Evolutionary conservation across 2,113 vertebrate species (phyloP).

Genomic region (Channa maculata): DNA sequence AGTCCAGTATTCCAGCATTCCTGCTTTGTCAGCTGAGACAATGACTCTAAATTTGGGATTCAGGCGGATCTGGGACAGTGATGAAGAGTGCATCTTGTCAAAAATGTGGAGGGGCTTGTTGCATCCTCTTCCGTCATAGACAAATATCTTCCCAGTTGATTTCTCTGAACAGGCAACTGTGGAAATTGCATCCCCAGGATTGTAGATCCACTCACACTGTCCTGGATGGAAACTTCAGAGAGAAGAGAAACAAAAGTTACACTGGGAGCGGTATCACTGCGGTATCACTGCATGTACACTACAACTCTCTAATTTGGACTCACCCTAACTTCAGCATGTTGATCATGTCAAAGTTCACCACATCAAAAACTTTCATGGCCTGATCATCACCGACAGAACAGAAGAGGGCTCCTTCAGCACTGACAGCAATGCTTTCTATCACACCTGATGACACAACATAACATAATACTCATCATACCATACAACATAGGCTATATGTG

Average conservation of each 20-base stretch:
- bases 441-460: conserved; percentile 83
- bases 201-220: conserved; percentile 97
- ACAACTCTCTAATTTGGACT: conserved; percentile 55
- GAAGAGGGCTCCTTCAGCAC: conserved; percentile 92
- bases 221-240: conserved; percentile 90
- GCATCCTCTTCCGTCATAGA: conserved; percentile 94
- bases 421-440: conserved; percentile 93
- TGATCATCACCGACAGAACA: conserved; percentile 97
- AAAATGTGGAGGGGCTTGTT: conserved; percentile 91
- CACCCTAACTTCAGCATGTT: conserved; percentile 98
- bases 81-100: conserved; percentile 91
- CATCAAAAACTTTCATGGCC: conserved; percentile 99
- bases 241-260: neutral
- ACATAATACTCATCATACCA: neutral
- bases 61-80: conserved; percentile 92
- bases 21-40: conserved; percentile 94
- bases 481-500: too few species aligned
- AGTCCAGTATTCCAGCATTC: conserved; percentile 99
- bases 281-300: neutral
- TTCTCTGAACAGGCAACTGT: conserved; percentile 97
- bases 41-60: conserved; percentile 91
- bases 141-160: conserved; percentile 94
- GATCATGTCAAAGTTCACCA: conserved; percentile 99
- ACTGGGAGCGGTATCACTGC: neutral
- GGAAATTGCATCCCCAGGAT: conserved; percentile 95